Percentiles rank a stretch among this genome's conserved stretches.
Evolutionary conservation across 64 coral and sea anemone species (phyloP).

Genomic region (Dendronephthya gigantea): DNA sequence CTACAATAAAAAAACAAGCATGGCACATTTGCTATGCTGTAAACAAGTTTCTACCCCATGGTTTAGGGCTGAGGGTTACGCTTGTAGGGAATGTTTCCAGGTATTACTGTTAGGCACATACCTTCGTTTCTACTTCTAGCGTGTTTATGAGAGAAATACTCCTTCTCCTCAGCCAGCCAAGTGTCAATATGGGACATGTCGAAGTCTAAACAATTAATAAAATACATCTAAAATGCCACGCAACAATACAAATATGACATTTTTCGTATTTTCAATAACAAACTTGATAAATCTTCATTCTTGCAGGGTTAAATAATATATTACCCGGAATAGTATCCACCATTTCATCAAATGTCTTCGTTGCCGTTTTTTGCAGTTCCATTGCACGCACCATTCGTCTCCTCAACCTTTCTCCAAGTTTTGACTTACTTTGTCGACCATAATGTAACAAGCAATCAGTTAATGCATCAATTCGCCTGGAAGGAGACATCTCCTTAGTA

Average conservation of each 20-base stretch:
- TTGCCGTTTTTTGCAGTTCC: not conserved
- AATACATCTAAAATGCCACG: not conserved
- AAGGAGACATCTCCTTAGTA: slow-evolving; percentile 12
- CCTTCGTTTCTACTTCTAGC: not conserved
- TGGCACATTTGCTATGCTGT: no score
- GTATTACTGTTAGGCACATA: not conserved
- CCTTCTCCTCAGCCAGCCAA: not conserved
- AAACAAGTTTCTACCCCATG: not conserved
- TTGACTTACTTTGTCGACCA: not conserved
- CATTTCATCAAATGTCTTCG: not conserved
- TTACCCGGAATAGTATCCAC: not conserved
- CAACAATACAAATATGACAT: no score
- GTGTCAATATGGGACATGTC: not conserved
- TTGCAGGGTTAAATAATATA: no score
- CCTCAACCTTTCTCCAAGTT: not conserved
- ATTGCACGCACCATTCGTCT: not conserved
- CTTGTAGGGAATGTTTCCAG: not conserved
- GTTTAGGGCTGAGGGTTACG: no score
- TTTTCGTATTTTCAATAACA: no score
- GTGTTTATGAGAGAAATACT: not conserved
- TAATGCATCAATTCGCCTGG: slow-evolving; percentile 13
- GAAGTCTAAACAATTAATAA: not conserved
- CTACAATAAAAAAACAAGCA: not conserved
- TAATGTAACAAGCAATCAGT: slow-evolving; percentile 11
- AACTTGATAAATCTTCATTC: no score